These are phyloP conservation scores for Tethea ocularis DNA, from an alignment of 2,888 invertebrate species.

Conservation along the genomic window DNA sequence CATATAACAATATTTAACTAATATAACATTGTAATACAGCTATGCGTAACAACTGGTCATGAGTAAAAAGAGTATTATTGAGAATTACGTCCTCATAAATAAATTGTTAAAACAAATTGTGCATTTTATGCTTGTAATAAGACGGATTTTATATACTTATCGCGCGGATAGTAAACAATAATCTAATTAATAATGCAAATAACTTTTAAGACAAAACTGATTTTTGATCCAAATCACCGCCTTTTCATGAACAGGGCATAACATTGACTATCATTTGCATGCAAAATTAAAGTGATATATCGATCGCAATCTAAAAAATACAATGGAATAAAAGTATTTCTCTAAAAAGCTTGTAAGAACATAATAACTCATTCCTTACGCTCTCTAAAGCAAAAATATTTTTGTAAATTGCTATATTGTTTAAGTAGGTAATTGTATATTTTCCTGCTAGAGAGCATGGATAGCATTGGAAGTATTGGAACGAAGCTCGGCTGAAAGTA, in stretches of 20 bases:
- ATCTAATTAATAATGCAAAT: neutral
- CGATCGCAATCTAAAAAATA: neutral
- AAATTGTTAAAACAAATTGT: conserved; percentile 32
- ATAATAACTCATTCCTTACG: conserved; percentile 16
- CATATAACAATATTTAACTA: conserved; percentile 16
- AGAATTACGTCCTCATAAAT: conserved; percentile 65
- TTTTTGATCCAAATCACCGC: neutral
- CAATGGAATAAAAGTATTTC: neutral
- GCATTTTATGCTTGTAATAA: conserved; percentile 65
- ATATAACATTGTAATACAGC: conserved; percentile 8
- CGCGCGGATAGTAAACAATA: neutral
- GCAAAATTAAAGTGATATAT: neutral
- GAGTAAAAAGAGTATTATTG: conserved; percentile 39
- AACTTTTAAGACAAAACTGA: neutral
- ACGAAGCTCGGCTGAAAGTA: conserved; percentile 19
- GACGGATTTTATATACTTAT: conserved; percentile 15
- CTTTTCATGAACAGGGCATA: neutral
- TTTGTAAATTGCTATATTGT: conserved; percentile 14
- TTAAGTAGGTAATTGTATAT: conserved; percentile 15
- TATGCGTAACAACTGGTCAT: conserved; percentile 3
- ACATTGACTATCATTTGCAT: neutral
- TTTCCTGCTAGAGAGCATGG: conserved; percentile 29
- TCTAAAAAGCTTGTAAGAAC: conserved; percentile 22
- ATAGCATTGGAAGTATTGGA: conserved; percentile 11
- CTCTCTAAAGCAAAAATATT: conserved; percentile 14